A percentile compares a stretch with the other conserved stretches of the same genome.
Evolutionary conservation across 1,140 invertebrate genomes (phyloP).

Genomic region (Danaus melanippus): DNA sequence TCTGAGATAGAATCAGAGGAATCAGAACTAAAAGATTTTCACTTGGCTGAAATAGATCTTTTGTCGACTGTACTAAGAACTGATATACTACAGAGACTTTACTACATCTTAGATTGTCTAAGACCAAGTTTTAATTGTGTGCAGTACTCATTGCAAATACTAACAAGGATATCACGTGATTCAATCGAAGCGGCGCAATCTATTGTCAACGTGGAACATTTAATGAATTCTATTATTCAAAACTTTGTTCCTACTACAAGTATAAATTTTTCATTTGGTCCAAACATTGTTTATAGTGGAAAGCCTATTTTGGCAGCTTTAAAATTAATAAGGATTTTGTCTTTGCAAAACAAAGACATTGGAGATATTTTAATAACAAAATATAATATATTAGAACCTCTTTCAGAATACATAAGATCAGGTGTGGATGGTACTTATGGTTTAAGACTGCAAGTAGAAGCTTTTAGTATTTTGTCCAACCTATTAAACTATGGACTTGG

Average conservation of each 20-base stretch:
- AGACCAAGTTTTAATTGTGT: conserved; percentile 77
- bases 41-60: conserved; percentile 84
- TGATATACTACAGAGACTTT: conserved; percentile 81
- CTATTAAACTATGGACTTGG: conserved; percentile 59
- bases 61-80: conserved; percentile 82
- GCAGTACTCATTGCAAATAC: conserved; percentile 78
- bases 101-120: conserved; percentile 79
- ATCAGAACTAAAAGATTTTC: conserved; percentile 84
- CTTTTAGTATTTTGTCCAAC: conserved; percentile 66
- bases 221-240: conserved; percentile 73
- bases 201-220: conserved; percentile 72
- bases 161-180: conserved; percentile 79
- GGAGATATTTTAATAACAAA: conserved; percentile 49
- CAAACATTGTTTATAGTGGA: conserved; percentile 51
- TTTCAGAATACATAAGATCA: conserved; percentile 68
- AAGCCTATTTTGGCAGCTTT: conserved; percentile 67
- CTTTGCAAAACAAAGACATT: conserved; percentile 56
- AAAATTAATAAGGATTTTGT: conserved; percentile 71
- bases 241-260: conserved; percentile 74
- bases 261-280: conserved; percentile 45
- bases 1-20: conserved; percentile 76
- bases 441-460: conserved; percentile 75
- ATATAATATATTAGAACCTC: conserved; percentile 64
- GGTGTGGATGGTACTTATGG: conserved; percentile 64
- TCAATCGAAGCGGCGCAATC: conserved; percentile 74